Evolutionary conservation across 2,113 vertebrate species (phyloP), one percentile per base, ranked within the genome.

Genomic region (Rhinoderma darwinii): DNA sequence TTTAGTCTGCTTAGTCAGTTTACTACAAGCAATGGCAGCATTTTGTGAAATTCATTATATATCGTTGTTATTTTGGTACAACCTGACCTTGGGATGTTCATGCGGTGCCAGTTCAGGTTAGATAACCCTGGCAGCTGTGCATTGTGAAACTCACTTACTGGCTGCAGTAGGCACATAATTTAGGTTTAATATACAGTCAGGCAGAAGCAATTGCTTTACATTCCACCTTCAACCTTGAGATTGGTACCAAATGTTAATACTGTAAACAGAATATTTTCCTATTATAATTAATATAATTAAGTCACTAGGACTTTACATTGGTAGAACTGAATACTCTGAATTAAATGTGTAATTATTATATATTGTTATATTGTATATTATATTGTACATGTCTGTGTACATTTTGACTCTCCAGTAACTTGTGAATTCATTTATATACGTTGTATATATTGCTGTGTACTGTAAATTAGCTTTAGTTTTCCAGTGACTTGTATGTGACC

Each of bases 311-410:
- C 61, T 39, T 79, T 15, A 68, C 30, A 54, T 72, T n/a, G 7
- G 41, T 86, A 72, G 22, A 30, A 17, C 32, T 59, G 20, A 3
- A 74, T 54, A 84, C 27, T 56, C 66, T 59, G 7, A 87, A 83
- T 88, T 88, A 88, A 43, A 88, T 89, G 90, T 88, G 88, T 84
- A 88, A 86, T 90, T 90, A 82, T 89, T 90, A 82, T 89, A 89
- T 86, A 82, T 89, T 89, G 94, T 92, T 85, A 79, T 72, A 80
- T 94, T 91, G 94, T 96, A 95, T 95, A 97, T 96, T 95, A 93
- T 95, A 92, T 92, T 97, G 97, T 97, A 98, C 93, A 95, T 94
- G 94, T 96, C 88, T 93, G 96, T 98, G 97, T 97, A 97, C 93
- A 97, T 96, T 96, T 94, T 95, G 94, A 96, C 94, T 93, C 93